phyloP scores from a whole-genome alignment of 1,140 invertebrate genomes.

The Probaryconus sp. region DNA sequence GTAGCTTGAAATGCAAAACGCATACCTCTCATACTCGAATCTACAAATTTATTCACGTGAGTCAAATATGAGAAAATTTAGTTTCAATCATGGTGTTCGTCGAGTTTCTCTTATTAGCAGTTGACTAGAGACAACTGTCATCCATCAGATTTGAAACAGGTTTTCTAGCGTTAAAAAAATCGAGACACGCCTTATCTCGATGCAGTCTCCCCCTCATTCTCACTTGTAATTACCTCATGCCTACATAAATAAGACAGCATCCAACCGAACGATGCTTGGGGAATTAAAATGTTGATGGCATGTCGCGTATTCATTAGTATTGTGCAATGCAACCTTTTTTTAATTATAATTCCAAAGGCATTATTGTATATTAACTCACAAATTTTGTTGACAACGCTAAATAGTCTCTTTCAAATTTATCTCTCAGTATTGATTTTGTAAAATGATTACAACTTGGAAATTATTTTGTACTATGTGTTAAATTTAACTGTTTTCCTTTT shows the following conservation, averaged over 20 bases:
- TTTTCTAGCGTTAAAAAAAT: slow-evolving; percentile 54
- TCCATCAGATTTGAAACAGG: slow-evolving; percentile 61
- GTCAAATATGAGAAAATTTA: slow-evolving; percentile 54
- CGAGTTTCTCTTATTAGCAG: slow-evolving; percentile 58
- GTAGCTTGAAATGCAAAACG: not conserved
- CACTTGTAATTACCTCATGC: slow-evolving; percentile 57
- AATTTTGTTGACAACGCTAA: too few relatives aligned
- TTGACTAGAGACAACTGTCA: slow-evolving; percentile 56
- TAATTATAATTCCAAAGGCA: too few relatives aligned
- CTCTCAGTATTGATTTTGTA: too few relatives aligned
- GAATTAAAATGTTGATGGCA: slow-evolving; percentile 49
- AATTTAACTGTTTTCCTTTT: too few relatives aligned
- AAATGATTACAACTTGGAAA: too few relatives aligned
- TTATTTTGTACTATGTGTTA: too few relatives aligned
- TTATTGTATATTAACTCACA: too few relatives aligned
- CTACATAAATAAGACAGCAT: slow-evolving; percentile 50
- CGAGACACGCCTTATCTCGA: slow-evolving; percentile 54
- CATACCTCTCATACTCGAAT: slow-evolving; percentile 11
- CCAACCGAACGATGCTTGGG: slow-evolving; percentile 19
- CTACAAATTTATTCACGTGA: slow-evolving; percentile 28
- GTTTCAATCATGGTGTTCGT: slow-evolving; percentile 33
- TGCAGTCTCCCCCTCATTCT: slow-evolving; percentile 51
- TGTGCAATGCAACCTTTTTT: slow-evolving; percentile 32
- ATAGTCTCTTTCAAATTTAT: too few relatives aligned
- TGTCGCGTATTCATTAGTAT: slow-evolving; percentile 20